These are phyloP conservation scores for Ceratotherium simum DNA, from an alignment of 2,113 vertebrate species.

Conservation along the genomic window DNA sequence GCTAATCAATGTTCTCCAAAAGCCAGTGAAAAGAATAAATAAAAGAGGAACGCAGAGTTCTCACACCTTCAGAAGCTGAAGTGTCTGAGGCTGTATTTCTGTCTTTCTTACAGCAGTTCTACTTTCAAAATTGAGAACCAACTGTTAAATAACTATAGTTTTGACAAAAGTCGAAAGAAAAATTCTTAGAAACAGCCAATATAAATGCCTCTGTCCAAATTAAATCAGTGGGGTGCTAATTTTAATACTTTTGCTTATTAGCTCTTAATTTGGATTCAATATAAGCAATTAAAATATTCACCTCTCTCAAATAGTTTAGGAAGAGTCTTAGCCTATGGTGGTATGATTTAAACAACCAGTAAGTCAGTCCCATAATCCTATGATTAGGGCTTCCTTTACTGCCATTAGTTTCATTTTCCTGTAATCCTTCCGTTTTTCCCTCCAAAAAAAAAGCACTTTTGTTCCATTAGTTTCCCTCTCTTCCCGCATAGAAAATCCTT, in stretches of 20 bases:
- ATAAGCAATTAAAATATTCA: slow-evolving; percentile 47
- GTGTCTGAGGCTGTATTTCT: not conserved
- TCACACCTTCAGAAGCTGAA: not conserved
- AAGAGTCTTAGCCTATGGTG: not conserved
- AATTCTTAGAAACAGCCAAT: slow-evolving; percentile 34
- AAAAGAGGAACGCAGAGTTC: not conserved
- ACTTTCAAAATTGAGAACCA: slow-evolving; percentile 26
- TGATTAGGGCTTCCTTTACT: not conserved
- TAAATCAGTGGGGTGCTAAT: slow-evolving; percentile 53
- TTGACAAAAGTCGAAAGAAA: slow-evolving; percentile 52
- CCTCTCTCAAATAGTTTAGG: not conserved
- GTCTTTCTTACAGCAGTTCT: not conserved
- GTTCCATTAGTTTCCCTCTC: not conserved
- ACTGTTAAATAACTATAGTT: slow-evolving; percentile 43
- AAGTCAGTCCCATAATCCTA: not conserved
- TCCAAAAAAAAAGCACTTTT: slow-evolving; percentile 3
- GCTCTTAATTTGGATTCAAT: slow-evolving; percentile 53
- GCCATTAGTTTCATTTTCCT: not conserved
- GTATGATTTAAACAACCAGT: not conserved
- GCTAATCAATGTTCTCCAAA: not conserved
- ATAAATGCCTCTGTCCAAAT: slow-evolving; percentile 55
- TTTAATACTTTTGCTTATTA: slow-evolving; percentile 48
- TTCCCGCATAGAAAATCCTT: not conserved
- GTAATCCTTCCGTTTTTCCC: not conserved
- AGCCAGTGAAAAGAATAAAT: slow-evolving; percentile 2